Percentiles rank a stretch among this genome's conserved stretches.
Evolutionary conservation across 1,140 invertebrate genomes (phyloP).

Genomic region (Drosophila pachea): DNA sequence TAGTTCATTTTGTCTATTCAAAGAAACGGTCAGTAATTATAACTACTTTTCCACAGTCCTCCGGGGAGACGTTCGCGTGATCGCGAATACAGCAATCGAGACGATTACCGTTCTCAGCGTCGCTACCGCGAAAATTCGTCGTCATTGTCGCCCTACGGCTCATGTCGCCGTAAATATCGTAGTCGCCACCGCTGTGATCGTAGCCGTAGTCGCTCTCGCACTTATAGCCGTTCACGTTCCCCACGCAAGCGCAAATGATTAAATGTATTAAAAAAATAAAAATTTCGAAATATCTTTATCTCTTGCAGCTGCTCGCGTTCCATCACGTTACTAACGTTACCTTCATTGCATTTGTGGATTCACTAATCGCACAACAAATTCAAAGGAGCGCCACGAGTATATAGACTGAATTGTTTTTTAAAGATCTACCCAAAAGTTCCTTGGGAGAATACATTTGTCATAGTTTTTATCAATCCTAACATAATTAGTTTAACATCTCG

Average conservation of each 20-base stretch:
- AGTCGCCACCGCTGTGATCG: slow-evolving; percentile 45
- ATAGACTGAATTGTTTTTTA: slow-evolving; percentile 36
- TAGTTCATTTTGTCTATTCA: not conserved
- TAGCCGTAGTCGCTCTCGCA: slow-evolving; percentile 35
- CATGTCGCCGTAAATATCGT: slow-evolving; percentile 31
- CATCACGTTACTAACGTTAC: slow-evolving; percentile 47
- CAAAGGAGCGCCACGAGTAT: slow-evolving; percentile 20
- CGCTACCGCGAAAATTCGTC: slow-evolving; percentile 16
- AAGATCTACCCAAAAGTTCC: not conserved
- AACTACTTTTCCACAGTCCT: not conserved
- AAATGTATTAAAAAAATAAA: not conserved
- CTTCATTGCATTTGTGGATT: not conserved
- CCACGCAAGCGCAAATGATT: slow-evolving; percentile 47
- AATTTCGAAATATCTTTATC: too few relatives aligned
- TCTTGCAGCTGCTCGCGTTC: slow-evolving; percentile 20
- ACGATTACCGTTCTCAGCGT: slow-evolving; percentile 32
- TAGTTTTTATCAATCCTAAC: slow-evolving; percentile 13
- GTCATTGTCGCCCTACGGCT: slow-evolving; percentile 15
- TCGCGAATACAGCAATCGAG: slow-evolving; percentile 8
- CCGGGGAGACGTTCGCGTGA: slow-evolving; percentile 29
- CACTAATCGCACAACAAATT: slow-evolving; percentile 2
- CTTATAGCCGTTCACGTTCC: slow-evolving; percentile 49
- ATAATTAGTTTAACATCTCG: slow-evolving; percentile 18
- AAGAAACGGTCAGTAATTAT: not conserved
- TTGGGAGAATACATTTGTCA: slow-evolving; percentile 9